phyloP scores from a whole-genome alignment of 2,113 vertebrate species.

The Corythoichthys intestinalis region DNA sequence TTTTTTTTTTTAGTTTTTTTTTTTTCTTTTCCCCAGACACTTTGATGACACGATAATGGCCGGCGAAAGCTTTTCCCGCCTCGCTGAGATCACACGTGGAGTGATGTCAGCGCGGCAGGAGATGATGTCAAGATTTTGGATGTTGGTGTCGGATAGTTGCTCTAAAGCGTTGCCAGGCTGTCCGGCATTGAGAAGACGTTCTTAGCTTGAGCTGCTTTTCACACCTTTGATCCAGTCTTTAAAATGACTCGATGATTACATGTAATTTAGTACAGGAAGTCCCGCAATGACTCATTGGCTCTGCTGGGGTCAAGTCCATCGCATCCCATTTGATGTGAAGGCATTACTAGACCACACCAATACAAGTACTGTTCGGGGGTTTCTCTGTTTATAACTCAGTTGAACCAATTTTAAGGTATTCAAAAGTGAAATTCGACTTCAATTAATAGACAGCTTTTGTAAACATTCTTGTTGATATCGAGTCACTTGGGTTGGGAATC shows the following conservation, averaged over 20 bases:
- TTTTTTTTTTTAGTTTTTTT: slow-evolving; percentile 16
- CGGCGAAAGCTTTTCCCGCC: slow-evolving; percentile 61
- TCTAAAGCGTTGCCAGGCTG: slow-evolving; percentile 42
- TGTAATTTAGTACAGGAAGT: slow-evolving; percentile 31
- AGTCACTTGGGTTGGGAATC: too few relatives aligned
- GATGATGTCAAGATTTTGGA: slow-evolving; percentile 29
- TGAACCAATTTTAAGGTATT: too few relatives aligned
- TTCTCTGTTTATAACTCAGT: not conserved
- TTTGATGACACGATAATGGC: slow-evolving; percentile 67
- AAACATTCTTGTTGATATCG: too few relatives aligned
- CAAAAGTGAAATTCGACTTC: too few relatives aligned
- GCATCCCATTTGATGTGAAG: not conserved
- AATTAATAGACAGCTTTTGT: too few relatives aligned
- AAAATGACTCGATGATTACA: slow-evolving; percentile 34
- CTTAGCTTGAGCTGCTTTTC: slow-evolving; percentile 8
- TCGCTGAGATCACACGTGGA: slow-evolving; percentile 53
- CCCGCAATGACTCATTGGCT: slow-evolving; percentile 11
- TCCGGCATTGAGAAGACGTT: slow-evolving; percentile 19
- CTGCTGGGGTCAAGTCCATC: slow-evolving; percentile 32
- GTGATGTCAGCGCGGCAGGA: slow-evolving; percentile 49
- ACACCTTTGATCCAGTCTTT: slow-evolving; percentile 47
- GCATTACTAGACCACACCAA: not conserved
- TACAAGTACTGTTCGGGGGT: not conserved
- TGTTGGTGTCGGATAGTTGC: slow-evolving; percentile 23
- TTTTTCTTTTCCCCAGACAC: slow-evolving; percentile 24